Conservation (phyloP, 2,888 invertebrate genomes). For the Hesperia comma region DNA sequence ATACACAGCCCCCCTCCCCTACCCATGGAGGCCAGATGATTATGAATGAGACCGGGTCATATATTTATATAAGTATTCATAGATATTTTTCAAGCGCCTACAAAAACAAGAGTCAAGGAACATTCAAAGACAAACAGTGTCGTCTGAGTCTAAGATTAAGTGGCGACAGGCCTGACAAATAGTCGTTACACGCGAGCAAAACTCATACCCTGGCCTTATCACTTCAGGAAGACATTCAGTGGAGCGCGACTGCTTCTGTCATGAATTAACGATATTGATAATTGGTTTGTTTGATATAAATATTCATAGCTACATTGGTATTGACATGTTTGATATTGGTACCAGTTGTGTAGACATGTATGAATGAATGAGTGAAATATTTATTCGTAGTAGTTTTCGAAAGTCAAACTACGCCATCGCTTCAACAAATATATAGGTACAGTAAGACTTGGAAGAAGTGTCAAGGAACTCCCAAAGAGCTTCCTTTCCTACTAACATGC, state of each 20-base stretch:
- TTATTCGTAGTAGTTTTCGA: too few species aligned
- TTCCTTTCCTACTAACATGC: too few species aligned
- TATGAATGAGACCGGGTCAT: background rate
- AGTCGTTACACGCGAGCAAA: slow-evolving; percentile 56
- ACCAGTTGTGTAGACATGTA: too few species aligned
- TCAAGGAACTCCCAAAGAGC: too few species aligned
- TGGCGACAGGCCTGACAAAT: slow-evolving; percentile 60
- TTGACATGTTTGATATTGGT: too few species aligned
- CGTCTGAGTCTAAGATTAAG: slow-evolving; percentile 51
- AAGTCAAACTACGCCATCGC: too few species aligned
- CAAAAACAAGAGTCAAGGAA: slow-evolving; percentile 16
- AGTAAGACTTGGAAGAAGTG: too few species aligned
- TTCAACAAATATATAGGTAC: too few species aligned
- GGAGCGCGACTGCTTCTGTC: background rate
- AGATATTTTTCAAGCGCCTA: slow-evolving; percentile 1
- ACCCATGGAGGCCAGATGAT: too few species aligned
- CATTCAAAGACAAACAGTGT: slow-evolving; percentile 26
- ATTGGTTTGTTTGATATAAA: background rate
- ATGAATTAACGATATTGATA: background rate
- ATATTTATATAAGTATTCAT: background rate
- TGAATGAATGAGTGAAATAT: too few species aligned
- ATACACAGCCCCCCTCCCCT: too few species aligned
- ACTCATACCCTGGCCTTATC: slow-evolving; percentile 42
- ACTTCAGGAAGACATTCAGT: background rate
- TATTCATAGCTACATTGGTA: background rate